Evolutionary conservation across 2,888 invertebrate genomes (phyloP).

Genomic region (Drosophila affinis): DNA sequence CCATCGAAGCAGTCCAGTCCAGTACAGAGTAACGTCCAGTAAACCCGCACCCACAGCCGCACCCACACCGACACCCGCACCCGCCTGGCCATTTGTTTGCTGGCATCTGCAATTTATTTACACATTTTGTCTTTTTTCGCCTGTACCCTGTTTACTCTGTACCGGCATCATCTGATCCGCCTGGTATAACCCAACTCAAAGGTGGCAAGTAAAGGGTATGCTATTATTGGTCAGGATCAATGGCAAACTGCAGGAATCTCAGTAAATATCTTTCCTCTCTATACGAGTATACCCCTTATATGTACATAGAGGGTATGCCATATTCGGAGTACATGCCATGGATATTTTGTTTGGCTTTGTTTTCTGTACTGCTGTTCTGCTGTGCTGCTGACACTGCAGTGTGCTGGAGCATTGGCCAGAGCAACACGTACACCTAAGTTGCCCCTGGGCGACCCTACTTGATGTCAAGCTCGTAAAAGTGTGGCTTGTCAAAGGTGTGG

Average conservation of each 20-base stretch:
- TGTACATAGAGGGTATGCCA: neutral
- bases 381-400: conserved; percentile 34
- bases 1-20: neutral
- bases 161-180: conserved; percentile 46
- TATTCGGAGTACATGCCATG: neutral
- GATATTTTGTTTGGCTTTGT: conserved; percentile 29
- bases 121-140: conserved; percentile 32
- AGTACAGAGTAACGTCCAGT: neutral
- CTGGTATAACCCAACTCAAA: neutral
- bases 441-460: neutral
- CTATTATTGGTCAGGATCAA: too few species aligned
- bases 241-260: neutral
- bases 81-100: conserved; percentile 50
- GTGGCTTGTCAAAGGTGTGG: conserved; percentile 13
- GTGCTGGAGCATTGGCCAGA: conserved; percentile 31
- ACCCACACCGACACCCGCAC: neutral
- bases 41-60: neutral
- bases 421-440: conserved; percentile 27
- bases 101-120: conserved; percentile 75
- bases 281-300: too few species aligned
- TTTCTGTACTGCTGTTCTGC: conserved; percentile 4
- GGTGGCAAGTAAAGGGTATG: too few species aligned
- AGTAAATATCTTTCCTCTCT: neutral
- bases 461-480: conserved; percentile 4
- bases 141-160: conserved; percentile 62